phyloP scores from a whole-genome alignment of 2,888 invertebrate species.

The Electrophaes corylata region DNA sequence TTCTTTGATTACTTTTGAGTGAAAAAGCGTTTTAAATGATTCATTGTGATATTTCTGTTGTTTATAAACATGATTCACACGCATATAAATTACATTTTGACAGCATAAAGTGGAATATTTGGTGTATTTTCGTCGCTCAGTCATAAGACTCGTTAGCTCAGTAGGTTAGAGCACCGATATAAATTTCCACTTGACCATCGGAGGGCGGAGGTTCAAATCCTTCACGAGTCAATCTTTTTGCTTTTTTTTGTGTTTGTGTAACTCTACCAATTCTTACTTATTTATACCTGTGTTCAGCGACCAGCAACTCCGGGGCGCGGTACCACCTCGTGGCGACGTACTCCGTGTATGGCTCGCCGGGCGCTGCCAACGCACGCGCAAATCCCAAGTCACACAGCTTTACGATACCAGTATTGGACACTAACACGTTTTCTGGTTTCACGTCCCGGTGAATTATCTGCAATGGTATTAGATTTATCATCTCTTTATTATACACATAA shows the following conservation, averaged over 20 bases:
- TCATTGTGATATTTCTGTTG: background rate
- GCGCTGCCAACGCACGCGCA: constrained; percentile 88
- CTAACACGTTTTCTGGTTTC: constrained; percentile 95
- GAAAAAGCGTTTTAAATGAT: too few relatives aligned
- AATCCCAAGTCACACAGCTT: constrained; percentile 97
- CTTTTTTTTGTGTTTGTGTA: background rate
- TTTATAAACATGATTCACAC: background rate
- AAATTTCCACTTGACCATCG: constrained; percentile 36
- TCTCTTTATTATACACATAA: too few relatives aligned
- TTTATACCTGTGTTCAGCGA: constrained; percentile 89
- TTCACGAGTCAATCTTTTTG: constrained; percentile 28
- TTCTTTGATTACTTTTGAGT: too few relatives aligned
- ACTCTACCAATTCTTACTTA: too few relatives aligned
- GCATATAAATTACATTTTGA: constrained; percentile 1
- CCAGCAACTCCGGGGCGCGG: constrained; percentile 92
- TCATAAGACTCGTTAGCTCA: constrained; percentile 44
- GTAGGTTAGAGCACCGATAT: constrained; percentile 48
- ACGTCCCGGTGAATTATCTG: constrained; percentile 95
- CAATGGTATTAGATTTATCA: too few relatives aligned
- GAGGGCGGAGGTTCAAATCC: constrained; percentile 48
- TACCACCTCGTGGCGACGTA: constrained; percentile 97
- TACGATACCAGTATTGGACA: constrained; percentile 91
- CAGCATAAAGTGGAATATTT: constrained; percentile 10
- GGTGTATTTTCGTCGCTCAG: background rate
- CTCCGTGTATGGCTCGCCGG: constrained; percentile 93